Evolutionary conservation across 1,140 invertebrate species (phyloP).

Genomic region (Teleogryllus occipitalis): DNA sequence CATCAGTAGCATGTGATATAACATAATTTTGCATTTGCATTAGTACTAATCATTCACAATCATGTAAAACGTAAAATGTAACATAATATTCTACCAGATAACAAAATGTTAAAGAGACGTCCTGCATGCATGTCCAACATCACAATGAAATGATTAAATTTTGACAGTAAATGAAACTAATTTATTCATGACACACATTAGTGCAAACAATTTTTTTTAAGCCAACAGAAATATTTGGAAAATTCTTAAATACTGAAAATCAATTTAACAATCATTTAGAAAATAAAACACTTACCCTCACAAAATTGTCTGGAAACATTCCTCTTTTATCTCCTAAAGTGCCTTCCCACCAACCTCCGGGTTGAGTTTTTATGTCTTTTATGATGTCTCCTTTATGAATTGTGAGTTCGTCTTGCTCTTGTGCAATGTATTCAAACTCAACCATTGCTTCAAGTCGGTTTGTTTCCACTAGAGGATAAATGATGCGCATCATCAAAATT

Average conservation of each 20-base stretch:
- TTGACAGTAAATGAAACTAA: no score
- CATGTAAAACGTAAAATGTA: no score
- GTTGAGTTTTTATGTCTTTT: slow-evolving; percentile 68
- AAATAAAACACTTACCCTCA: slow-evolving; percentile 48
- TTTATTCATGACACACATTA: background rate
- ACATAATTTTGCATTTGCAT: no score
- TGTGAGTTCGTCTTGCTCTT: slow-evolving; percentile 75
- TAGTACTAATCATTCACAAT: no score
- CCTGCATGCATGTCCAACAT: no score
- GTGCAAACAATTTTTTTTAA: slow-evolving; percentile 2
- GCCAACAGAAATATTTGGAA: background rate
- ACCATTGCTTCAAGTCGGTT: slow-evolving; percentile 57
- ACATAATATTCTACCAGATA: no score
- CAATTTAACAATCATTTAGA: no score
- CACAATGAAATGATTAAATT: no score
- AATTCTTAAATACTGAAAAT: background rate
- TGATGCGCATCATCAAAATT: background rate
- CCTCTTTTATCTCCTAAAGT: slow-evolving; percentile 77
- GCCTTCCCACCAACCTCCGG: slow-evolving; percentile 96
- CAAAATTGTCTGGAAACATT: slow-evolving; percentile 97
- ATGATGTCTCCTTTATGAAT: slow-evolving; percentile 85
- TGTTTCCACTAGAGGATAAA: background rate
- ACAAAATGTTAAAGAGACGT: no score
- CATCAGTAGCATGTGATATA: no score
- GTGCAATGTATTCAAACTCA: slow-evolving; percentile 71